Conservation (phyloP, 2,888 invertebrate species). For the Carcina quercana region DNA sequence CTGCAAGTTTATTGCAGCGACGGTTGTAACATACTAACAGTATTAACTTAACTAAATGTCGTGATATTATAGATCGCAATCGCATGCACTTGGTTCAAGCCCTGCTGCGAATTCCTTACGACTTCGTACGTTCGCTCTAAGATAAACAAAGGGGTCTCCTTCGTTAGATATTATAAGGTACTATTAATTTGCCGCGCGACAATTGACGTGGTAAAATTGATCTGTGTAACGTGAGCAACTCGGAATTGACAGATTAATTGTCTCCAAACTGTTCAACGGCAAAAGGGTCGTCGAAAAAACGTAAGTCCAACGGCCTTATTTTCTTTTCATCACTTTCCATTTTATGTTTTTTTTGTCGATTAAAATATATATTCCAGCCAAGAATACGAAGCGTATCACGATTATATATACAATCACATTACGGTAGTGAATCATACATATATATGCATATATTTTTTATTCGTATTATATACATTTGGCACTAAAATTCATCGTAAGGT, state of each 20-base stretch:
- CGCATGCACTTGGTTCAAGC: no score
- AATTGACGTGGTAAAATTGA: constrained; percentile 50
- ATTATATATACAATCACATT: constrained; percentile 27
- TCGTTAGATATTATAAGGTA: no score
- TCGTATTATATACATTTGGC: constrained; percentile 69
- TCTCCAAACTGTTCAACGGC: constrained; percentile 18
- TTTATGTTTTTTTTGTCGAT: constrained; percentile 15
- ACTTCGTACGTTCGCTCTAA: no score
- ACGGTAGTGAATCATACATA: constrained; percentile 31
- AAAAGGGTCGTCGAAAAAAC: constrained; percentile 10
- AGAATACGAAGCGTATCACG: constrained; percentile 21
- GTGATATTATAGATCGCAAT: no score
- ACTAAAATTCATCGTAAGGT: constrained; percentile 52
- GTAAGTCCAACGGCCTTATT: constrained; percentile 20
- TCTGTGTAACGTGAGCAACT: constrained; percentile 42
- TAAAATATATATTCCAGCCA: constrained; percentile 15
- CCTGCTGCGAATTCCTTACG: no score
- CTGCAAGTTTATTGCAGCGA: no score
- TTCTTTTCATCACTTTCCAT: constrained; percentile 19
- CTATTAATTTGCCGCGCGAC: constrained; percentile 15
- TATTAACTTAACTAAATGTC: no score
- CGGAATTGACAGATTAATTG: constrained; percentile 36
- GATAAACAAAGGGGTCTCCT: no score
- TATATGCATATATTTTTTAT: constrained; percentile 33
- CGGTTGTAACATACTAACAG: no score